Evolutionary conservation across 2,113 vertebrate species (phyloP).

Genomic region (Leiothrix lutea): DNA sequence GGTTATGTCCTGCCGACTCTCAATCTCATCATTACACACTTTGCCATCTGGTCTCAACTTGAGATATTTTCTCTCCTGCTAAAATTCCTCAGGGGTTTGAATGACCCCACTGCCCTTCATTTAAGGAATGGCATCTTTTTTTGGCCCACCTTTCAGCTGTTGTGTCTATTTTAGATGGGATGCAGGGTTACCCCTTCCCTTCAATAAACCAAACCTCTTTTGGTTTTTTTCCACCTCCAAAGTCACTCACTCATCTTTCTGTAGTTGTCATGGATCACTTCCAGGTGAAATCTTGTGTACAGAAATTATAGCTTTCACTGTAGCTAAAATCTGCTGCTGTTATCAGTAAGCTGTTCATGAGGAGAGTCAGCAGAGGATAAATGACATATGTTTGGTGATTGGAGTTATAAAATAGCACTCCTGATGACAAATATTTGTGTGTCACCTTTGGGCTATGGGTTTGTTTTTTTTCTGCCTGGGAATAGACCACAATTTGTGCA

Average conservation of each 20-base stretch:
- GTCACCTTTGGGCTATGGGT: neutral
- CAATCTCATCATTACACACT: neutral
- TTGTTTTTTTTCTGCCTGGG: neutral
- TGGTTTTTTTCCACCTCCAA: neutral
- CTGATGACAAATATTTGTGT: neutral
- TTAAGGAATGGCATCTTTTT: neutral
- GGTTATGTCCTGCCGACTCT: neutral
- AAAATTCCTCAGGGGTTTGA: neutral
- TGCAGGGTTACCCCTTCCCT: neutral
- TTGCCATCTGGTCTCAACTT: neutral
- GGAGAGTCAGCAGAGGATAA: neutral
- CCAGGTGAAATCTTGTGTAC: conserved; percentile 10
- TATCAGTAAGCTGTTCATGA: neutral
- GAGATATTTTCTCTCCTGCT: conserved; percentile 17
- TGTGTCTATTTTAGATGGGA: neutral
- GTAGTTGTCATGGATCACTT: neutral
- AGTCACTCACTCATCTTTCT: neutral
- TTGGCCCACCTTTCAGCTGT: neutral
- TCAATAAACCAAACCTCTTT: neutral
- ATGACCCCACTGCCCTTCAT: neutral
- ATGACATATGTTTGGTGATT: neutral
- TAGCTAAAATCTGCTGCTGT: neutral
- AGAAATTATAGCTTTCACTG: conserved; percentile 35
- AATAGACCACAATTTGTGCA: neutral
- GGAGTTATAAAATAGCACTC: neutral